Base-by-base conservation (phyloP, 2,113 vertebrate species). In the Xenopus laevis region DNA sequence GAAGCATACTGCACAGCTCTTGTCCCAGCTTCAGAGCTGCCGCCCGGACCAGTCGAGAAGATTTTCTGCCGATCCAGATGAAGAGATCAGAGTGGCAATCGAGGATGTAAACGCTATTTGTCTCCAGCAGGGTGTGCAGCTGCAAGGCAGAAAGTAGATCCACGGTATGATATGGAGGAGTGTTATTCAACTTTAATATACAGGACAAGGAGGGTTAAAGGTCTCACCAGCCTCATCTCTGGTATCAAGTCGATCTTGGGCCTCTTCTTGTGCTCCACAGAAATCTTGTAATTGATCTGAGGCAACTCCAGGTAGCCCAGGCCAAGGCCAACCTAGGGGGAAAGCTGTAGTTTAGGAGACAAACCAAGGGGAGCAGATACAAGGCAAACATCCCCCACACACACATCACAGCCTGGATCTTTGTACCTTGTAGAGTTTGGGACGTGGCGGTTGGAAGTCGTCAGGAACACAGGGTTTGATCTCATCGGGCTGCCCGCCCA, bases 51-150 rank as follows among this genome's bases (percentile, higher is more conserved):
- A 99, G 91, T 64, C 97, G 93, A 0, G 95, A 92, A 0, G 97
- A 98, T 80, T 98, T 98, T 76, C 95, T 92, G 60, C 97, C 97
- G 0, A 98, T 95, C 97, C 97, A 99, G 87, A 98, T 98, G 86
- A 98, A 99, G 59, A 99, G 92, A 0, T 99, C 97, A 0, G 95
- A 98, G 94, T 95, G 96, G 80, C 97, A 99, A 89, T 99, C 97
- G 83, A 99, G 87, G 84, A 99, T 93, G 89, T 98, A 99, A 18
- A 99, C 97, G 0, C 90, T 87, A 80, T 94, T 96, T 4, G 97
- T 98, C 88, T 99, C 96, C 81, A 99, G 87, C 53, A 99, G 86
- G 55, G 94, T 95, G 88, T 99, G 97, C 45, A 98, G 76, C 96
- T 99, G 83, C 21, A 68, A 1, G 60, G 10, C 55, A 18, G 18